Evolutionary conservation across 2,888 invertebrate genomes (phyloP).

Genomic region (Agapostemon virescens): DNA sequence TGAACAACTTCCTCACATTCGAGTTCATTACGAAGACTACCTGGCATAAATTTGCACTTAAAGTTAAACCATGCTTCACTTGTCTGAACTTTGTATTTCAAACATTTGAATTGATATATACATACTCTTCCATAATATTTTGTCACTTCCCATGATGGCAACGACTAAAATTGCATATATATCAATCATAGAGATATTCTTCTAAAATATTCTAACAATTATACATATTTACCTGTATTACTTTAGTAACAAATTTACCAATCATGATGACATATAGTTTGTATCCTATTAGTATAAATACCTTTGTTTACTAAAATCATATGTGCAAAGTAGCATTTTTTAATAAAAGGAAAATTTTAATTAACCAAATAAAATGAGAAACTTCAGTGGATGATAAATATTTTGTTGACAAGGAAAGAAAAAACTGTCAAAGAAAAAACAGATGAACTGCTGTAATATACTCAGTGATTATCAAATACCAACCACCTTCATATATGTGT

Average conservation of each 20-base stretch:
- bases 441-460: constrained; percentile 33
- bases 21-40: constrained; percentile 59
- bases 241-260: constrained; percentile 67
- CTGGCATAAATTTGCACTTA: constrained; percentile 68
- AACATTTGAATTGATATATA: constrained; percentile 68
- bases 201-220: constrained; percentile 2
- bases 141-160: constrained; percentile 72
- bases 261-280: constrained; percentile 59
- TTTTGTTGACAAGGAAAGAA: constrained; percentile 47
- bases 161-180: constrained; percentile 46
- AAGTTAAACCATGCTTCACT: constrained; percentile 72
- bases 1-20: constrained; percentile 56
- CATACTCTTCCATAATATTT: constrained; percentile 72
- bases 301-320: constrained; percentile 11
- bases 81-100: constrained; percentile 69
- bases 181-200: background rate
- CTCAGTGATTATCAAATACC: constrained; percentile 19
- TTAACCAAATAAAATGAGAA: constrained; percentile 37
- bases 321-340: constrained; percentile 33
- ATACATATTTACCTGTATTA: constrained; percentile 64
- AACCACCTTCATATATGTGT: background rate
- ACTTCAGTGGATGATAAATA: constrained; percentile 25
- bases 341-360: constrained; percentile 16
- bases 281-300: constrained; percentile 19
- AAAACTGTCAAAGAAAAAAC: constrained; percentile 33